These are phyloP conservation scores for Muschampia plurimacula DNA, from an alignment of 2,888 invertebrate species.

Conservation along the genomic window DNA sequence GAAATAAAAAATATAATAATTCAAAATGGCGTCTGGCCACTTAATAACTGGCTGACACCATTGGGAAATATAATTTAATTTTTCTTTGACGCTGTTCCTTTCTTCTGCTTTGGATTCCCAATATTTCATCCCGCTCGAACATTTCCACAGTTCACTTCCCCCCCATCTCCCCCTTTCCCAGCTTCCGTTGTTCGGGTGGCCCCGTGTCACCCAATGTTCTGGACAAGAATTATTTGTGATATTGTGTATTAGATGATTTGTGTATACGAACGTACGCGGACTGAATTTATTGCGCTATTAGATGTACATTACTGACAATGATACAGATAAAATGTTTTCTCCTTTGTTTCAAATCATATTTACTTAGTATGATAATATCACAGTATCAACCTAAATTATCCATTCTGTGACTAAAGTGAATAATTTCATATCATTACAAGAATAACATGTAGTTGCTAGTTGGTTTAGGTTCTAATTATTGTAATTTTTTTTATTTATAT, in stretches of 20 bases:
- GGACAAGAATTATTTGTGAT: slow-evolving; percentile 83
- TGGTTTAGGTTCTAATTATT: no score
- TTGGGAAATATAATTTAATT: slow-evolving; percentile 87
- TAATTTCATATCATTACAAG: no score
- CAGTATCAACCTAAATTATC: no score
- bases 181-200: slow-evolving; percentile 70
- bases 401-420: no score
- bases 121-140: slow-evolving; percentile 62
- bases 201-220: slow-evolving; percentile 78
- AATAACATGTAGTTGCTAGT: no score
- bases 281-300: slow-evolving; percentile 65
- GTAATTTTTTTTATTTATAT: no score
- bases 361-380: not conserved
- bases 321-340: slow-evolving; percentile 37
- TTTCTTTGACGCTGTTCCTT: slow-evolving; percentile 69
- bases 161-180: slow-evolving; percentile 59
- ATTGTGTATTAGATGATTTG: slow-evolving; percentile 83
- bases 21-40: slow-evolving; percentile 86
- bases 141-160: slow-evolving; percentile 65
- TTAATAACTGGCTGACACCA: slow-evolving; percentile 87
- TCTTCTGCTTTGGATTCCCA: slow-evolving; percentile 51
- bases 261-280: slow-evolving; percentile 73
- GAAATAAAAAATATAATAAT: slow-evolving; percentile 83
- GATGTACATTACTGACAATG: slow-evolving; percentile 37
- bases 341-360: slow-evolving; percentile 17